Conservation (phyloP, 1,140 invertebrate genomes). For the Grapholita molesta region DNA sequence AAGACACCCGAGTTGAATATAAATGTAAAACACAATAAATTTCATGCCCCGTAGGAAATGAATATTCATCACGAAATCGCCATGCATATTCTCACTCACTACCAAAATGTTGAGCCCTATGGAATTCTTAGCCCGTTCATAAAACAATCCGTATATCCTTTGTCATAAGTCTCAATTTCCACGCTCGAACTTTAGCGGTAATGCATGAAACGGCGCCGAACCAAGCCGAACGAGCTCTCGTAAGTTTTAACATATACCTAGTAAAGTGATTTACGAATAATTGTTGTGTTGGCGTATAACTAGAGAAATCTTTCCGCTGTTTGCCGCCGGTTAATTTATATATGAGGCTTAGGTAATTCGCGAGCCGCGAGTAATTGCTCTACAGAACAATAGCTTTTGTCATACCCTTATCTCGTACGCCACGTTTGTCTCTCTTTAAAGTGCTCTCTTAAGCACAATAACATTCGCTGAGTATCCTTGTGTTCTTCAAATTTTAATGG, state of each 20-base stretch:
- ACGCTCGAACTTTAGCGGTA: conserved; percentile 30
- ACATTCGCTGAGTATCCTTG: conserved; percentile 49
- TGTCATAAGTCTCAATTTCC: conserved; percentile 53
- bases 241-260: conserved; percentile 76
- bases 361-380: conserved; percentile 74
- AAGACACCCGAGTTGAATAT: conserved; percentile 76
- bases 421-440: conserved; percentile 66
- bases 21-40: conserved; percentile 79
- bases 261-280: conserved; percentile 79
- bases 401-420: conserved; percentile 71
- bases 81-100: conserved; percentile 76
- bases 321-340: conserved; percentile 77
- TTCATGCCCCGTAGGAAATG: conserved; percentile 78
- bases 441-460: conserved; percentile 52
- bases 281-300: conserved; percentile 78
- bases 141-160: conserved; percentile 58
- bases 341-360: conserved; percentile 78
- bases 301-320: conserved; percentile 78
- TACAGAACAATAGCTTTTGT: conserved; percentile 77
- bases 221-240: conserved; percentile 48
- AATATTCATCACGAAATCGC: conserved; percentile 78
- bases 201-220: conserved; percentile 50
- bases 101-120: conserved; percentile 63
- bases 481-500: conserved; percentile 18
- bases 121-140: conserved; percentile 24